Evolutionary conservation across 92 coral and sea anemone genomes (phyloP), one percentile per base, ranked within the genome.

Genomic region (Pocillopora meandrina): DNA sequence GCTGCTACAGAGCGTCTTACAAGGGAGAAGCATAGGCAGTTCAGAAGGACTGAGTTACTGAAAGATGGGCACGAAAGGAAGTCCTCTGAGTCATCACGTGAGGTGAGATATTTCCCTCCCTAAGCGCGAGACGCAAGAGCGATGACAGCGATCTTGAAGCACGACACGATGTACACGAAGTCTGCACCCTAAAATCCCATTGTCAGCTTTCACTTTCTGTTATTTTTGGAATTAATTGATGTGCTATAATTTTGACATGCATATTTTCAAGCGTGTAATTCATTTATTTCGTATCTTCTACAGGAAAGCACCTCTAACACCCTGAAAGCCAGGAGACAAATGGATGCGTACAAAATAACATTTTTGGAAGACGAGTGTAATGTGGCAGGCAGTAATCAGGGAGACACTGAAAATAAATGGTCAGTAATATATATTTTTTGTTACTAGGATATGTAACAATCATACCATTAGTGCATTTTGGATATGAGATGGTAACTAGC

Each of bases 1-100:
- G 56, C 67, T 56, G 76, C 84, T 68, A 19, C 17, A 2, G 26
- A n/a, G 16, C 66, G 66, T 26, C n/a, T 69, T n/a, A 80, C n/a
- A 68, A 33, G n/a, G 10, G 67, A 80, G 20, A 80, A 55, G 12
- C 76, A 80, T 10, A 69, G 15, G 49, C 49, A 42, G 12, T 17
- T 79, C 23, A 66, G 26, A 0, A 1, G 65, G 6, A 52, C 14
- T 67, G 57, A 79, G 26, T 19, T 80, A 34, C 33, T n/a, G 57
- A 56, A 57, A 62, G 67, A 34, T 33, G 20, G 65, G 20, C 34
- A 4, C 56, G 56, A 17, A 17, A 57, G 59, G 10, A 18, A 20
- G 31, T 80, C 60, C 1, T 14, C 66, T 23, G 26, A 75, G 63
- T 42, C 72, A 0, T 58, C 57, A 42, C 1, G 49, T 5, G 2